Base-by-base conservation (phyloP, 2,888 invertebrate species). In the Spialia ferax region DNA sequence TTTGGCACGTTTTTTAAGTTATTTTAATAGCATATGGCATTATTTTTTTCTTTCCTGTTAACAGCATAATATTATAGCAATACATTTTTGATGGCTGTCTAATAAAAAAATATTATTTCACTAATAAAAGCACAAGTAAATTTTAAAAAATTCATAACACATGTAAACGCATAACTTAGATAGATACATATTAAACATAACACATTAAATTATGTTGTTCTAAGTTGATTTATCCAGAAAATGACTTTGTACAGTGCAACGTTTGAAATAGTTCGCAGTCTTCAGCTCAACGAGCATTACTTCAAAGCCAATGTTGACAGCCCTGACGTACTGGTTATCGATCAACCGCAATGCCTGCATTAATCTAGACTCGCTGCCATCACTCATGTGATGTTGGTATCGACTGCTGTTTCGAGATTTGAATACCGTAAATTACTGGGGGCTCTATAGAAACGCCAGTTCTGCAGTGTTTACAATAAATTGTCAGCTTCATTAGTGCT, bases 331-430 rank as follows among this genome's bases (percentile, higher is more conserved):
- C 57, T 23, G 64, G 64, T 52, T 66, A 60, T 66, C 60, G 52
- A 66, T 66, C 66, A 66, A 66, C 52, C 65, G 60, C 59, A 66
- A 52, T 60, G 65, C 60, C 65, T 59, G 65, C 65, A 66, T 66
- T 54, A 52, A 66, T 66, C 65, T 66, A 50, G 59, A 29, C 50
- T 52, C 64, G 32, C 29, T 52, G 65, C 54, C 65, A 60, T 66
- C 65, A 60, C 59, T 60, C 65, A 60, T 66, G 54, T 54, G 54
- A 65, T 59, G 59, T 65, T 52, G 20, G 50, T 65, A 65, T 65
- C 65, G 59, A 65, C 26, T 66, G 65, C 42, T 59, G 54, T 65
- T 60, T 54, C 59, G 20, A 60, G 59, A 52, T 60, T 60, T 66
- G 54, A 59, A 63, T 63, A 38, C 38, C 62, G 26, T 63, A 55